Conservation (phyloP, 1,140 invertebrate species). For the Cydia strobilella region DNA sequence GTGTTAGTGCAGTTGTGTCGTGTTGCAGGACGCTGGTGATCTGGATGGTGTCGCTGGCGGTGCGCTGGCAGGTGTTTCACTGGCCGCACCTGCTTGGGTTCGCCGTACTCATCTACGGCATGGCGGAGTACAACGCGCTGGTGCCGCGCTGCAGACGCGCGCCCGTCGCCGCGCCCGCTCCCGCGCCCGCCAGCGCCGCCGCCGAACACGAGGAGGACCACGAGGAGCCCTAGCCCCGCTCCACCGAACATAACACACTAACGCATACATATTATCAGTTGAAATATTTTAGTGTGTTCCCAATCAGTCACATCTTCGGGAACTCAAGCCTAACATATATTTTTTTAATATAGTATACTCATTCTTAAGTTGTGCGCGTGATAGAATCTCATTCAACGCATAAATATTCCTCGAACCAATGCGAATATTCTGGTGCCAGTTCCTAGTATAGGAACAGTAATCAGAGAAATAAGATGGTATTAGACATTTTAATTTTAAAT, state of each 20-base stretch:
- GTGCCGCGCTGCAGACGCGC: conserved; percentile 56
- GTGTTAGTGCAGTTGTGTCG: not conserved
- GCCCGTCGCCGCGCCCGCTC: not conserved
- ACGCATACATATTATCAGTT: not conserved
- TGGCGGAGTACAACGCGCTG: conserved; percentile 89
- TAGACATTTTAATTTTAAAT: not conserved
- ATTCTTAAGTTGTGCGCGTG: no score
- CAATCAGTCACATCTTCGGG: no score
- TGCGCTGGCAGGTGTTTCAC: conserved; percentile 91
- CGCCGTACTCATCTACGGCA: conserved; percentile 86
- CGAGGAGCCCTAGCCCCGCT: conserved; percentile 32
- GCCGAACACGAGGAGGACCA: conserved; percentile 32
- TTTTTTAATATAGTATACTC: no score
- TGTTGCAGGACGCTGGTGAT: conserved; percentile 90
- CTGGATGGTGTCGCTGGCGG: conserved; percentile 89
- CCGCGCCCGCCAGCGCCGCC: not conserved
- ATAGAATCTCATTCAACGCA: no score
- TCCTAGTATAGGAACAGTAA: not conserved
- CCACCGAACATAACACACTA: not conserved
- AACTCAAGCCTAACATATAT: no score
- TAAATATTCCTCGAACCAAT: no score
- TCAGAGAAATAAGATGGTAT: not conserved
- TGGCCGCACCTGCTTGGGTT: conserved; percentile 90
- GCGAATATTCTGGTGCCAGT: no score
- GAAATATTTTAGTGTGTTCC: no score